Conservation (phyloP, 2,888 invertebrate genomes). For the Rhabditoides inermis region DNA sequence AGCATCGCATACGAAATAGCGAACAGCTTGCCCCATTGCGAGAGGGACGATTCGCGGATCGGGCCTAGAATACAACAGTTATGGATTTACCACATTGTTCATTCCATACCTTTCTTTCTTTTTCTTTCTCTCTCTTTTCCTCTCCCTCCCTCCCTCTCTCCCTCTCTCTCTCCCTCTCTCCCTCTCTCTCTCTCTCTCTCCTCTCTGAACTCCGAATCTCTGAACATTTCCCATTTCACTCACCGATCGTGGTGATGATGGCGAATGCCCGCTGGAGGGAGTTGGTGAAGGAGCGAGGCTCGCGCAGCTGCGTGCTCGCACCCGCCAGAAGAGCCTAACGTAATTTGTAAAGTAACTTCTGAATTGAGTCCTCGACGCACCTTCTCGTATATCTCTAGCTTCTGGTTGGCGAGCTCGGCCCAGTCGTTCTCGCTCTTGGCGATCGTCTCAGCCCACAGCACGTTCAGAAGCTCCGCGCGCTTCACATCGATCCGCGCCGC, state of each 20-base stretch:
- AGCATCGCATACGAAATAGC: constrained; percentile 38
- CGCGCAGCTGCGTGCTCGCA: constrained; percentile 11
- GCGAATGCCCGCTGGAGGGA: constrained; percentile 37
- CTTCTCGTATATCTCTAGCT: constrained; percentile 45
- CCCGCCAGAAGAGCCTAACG: constrained; percentile 17
- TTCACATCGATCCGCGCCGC: constrained; percentile 44
- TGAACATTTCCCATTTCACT: too few relatives aligned
- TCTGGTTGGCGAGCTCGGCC: constrained; percentile 45
- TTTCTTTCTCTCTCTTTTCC: too few relatives aligned
- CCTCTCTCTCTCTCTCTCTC: too few relatives aligned
- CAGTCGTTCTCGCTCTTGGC: constrained; percentile 45
- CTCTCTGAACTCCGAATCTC: too few relatives aligned
- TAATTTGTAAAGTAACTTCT: neutral
- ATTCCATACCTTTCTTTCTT: neutral
- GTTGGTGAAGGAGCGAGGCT: constrained; percentile 24
- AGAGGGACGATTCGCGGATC: constrained; percentile 37
- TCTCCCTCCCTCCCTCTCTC: too few relatives aligned
- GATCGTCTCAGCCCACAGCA: constrained; percentile 47
- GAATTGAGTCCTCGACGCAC: constrained; percentile 1
- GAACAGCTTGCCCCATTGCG: constrained; percentile 34
- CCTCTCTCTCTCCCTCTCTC: too few relatives aligned
- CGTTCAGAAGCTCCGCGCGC: constrained; percentile 42
- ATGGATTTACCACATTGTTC: neutral
- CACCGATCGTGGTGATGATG: constrained; percentile 42
- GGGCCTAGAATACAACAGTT: constrained; percentile 24